Base-by-base conservation (phyloP, 1,140 invertebrate species). In the Lutraria rhynchaena region DNA sequence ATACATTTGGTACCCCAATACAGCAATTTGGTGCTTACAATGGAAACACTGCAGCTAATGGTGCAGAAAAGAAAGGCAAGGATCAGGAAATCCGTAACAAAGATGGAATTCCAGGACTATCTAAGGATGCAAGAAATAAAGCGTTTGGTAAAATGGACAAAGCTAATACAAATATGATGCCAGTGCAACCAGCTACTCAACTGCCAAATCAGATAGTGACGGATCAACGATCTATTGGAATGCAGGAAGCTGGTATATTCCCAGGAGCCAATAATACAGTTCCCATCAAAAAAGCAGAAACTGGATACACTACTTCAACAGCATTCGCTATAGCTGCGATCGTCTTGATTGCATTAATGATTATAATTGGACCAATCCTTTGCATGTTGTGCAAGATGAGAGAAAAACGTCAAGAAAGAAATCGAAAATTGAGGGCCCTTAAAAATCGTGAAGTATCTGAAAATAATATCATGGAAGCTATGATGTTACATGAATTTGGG, bases 321-420 rank as follows among this genome's bases (percentile, higher is more conserved):
- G 84, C 82, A 0, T 86, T 88, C 37, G 90, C 88, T 15, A 87
- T 92, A 2, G 85, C 87, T 3, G 70, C 87, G 1, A 89, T 86
- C 5, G 75, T 76, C 11, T 44, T 91, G 19, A 77, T 90, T 1
- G 88, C 77, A 0, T 81, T 86, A 31, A 85, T 78, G 57, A 74
- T 91, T 11, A 82, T 92, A 24, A 58, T 91, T 9, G 88, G 87
- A 22, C 91, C 90, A 51, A 55, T 88, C 7, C 15, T 89, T 4
- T 92, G 91, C 44, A 69, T 91, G n/a, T 35, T 89, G 53, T 88
- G 85, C 67, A 85, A 86, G 58, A 82, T 87, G 22, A 55, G 82
- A 51, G 81, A 86, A 51, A 80, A 84, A 27, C 58, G 61, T 4
- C 63, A 81, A 35, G 83, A 88, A 27, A 77, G 81, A 67, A 76